Evolutionary conservation across 2,113 vertebrate genomes (phyloP), one percentile per base, ranked within the genome.

Genomic region (Atherinomorus stipes): DNA sequence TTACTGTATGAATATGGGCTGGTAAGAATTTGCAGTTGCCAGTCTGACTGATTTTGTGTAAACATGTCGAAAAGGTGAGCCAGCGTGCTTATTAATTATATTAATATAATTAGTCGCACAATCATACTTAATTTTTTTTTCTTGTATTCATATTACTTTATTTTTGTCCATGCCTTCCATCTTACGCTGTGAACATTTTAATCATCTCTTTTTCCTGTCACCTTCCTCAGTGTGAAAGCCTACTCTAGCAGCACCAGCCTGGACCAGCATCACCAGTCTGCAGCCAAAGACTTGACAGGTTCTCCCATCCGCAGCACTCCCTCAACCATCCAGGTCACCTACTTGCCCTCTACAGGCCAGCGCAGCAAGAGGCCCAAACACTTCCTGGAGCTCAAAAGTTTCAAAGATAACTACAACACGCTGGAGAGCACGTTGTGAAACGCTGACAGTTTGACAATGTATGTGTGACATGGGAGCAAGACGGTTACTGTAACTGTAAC

Each of bases 331-430:
- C 98, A 99, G 90, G 97, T 99, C 82, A 99, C 97, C 56, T 99
- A 99, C 91, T 93, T 99, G 84, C 98, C 98, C 56, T 98, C 97
- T 52, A 96, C 96, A 5, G 95, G 88, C 71, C 97, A 97, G 93
- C 96, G 96, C 92, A 99, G 96, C 93, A 99, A 98, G 89, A 96
- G 97, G 81, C 95, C 97, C 91, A 99, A 99, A 86, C 97, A 99
- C 88, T 99, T 99, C 68, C 92, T 99, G 60, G 98, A 99, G 88
- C 93, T 99, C 70, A 99, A 99, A 90, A 98, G 95, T 88, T 99
- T 99, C 86, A 99, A 99, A 85, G 98, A 99, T 93, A 99, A 98
- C 88, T 98, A 99, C 83, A 99, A 98, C 88, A 99, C 97, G 0
- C 81, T 99, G 86, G 97, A 99, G 90, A 99, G 97, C 88, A 99